Conservation (phyloP, 2,888 invertebrate species). For the Malthinus flaveolus region DNA sequence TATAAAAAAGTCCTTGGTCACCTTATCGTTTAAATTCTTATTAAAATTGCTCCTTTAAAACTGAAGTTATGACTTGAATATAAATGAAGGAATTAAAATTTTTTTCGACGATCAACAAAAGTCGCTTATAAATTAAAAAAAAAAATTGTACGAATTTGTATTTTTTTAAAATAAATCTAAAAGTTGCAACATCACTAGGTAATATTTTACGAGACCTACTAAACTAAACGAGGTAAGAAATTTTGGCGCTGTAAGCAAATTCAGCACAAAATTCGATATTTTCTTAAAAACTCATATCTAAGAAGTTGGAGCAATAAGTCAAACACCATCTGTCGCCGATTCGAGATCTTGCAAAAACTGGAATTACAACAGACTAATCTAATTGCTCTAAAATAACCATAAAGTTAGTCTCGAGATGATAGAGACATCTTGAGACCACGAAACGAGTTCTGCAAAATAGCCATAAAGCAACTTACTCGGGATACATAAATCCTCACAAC, state of each 20-base stretch:
- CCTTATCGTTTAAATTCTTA: too few species aligned
- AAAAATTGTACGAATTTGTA: neutral
- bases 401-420: slow-evolving; percentile 54
- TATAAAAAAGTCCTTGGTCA: too few species aligned
- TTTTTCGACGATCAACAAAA: neutral
- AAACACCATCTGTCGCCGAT: slow-evolving; percentile 53
- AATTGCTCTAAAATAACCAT: slow-evolving; percentile 55
- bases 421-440: slow-evolving; percentile 56
- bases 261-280: slow-evolving; percentile 19
- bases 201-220: slow-evolving; percentile 4
- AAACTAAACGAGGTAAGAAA: slow-evolving; percentile 14
- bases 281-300: slow-evolving; percentile 32
- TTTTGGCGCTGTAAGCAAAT: slow-evolving; percentile 22
- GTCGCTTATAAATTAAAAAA: neutral
- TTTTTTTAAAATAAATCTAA: neutral
- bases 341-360: slow-evolving; percentile 48
- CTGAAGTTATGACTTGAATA: too few species aligned
- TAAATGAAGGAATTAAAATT: too few species aligned
- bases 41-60: too few species aligned
- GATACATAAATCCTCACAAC: slow-evolving; percentile 51
- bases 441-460: slow-evolving; percentile 54
- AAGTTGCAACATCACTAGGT: slow-evolving; percentile 1
- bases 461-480: slow-evolving; percentile 53
- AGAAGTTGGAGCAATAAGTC: slow-evolving; percentile 46
- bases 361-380: slow-evolving; percentile 55